Evolutionary conservation across 2,888 invertebrate species (phyloP).

Genomic region (Sicus ferrugineus): DNA sequence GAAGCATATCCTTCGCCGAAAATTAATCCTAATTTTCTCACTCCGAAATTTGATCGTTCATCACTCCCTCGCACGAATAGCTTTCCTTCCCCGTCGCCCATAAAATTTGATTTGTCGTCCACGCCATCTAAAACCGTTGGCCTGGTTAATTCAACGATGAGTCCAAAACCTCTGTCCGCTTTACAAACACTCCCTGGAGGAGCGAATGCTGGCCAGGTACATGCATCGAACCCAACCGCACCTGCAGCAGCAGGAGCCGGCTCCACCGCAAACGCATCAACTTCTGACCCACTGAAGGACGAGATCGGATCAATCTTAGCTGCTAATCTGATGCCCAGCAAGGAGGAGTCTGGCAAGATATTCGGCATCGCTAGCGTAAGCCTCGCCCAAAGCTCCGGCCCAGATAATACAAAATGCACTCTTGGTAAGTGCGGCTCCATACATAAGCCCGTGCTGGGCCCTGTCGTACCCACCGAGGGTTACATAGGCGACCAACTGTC

Average conservation of each 20-base stretch:
- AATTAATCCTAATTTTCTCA: conserved; percentile 63
- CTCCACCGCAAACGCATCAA: conserved; percentile 34
- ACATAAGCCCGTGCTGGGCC: conserved; percentile 64
- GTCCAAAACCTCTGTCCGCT: conserved; percentile 44
- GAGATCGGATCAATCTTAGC: conserved; percentile 61
- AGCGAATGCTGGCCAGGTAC: conserved; percentile 7
- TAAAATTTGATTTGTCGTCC: conserved; percentile 52
- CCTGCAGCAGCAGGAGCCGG: conserved; percentile 34
- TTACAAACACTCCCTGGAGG: conserved; percentile 18
- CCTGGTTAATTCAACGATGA: conserved; percentile 39
- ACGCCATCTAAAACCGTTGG: conserved; percentile 33
- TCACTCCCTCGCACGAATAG: conserved; percentile 52
- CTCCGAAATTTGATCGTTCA: conserved; percentile 62
- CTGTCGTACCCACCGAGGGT: conserved; percentile 64
- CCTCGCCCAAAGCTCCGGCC: conserved; percentile 64
- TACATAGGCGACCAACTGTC: conserved; percentile 63
- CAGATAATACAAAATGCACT: conserved; percentile 65
- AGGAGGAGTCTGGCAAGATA: conserved; percentile 65
- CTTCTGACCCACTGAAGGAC: conserved; percentile 58
- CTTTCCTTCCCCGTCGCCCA: conserved; percentile 54
- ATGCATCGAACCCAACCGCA: conserved; percentile 16
- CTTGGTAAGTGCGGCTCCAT: conserved; percentile 65
- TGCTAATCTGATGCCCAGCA: conserved; percentile 64
- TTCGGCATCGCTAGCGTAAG: conserved; percentile 65
- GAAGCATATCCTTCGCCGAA: conserved; percentile 64